A percentile compares a stretch with the other conserved stretches of the same genome.
Conservation (phyloP, 2,888 invertebrate genomes). For the Agrypnus murinus region DNA sequence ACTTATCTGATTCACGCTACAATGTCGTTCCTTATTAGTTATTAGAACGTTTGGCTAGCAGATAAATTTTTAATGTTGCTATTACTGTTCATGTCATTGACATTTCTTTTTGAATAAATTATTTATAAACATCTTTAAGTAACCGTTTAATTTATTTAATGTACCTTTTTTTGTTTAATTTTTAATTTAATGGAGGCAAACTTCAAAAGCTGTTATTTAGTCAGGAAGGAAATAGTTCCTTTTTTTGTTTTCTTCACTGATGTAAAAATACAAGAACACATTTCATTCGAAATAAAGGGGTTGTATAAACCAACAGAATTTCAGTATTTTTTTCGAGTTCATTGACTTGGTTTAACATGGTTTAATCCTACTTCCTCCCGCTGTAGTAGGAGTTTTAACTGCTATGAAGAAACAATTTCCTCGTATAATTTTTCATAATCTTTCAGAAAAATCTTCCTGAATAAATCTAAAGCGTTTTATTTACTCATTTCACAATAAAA, state of each 20-base stretch:
- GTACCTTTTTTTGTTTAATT: too few relatives aligned
- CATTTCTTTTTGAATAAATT: slow-evolving; percentile 3
- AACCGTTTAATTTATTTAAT: too few relatives aligned
- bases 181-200: too few relatives aligned
- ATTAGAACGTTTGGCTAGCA: slow-evolving; percentile 18
- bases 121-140: too few relatives aligned
- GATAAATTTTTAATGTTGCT: slow-evolving; percentile 35
- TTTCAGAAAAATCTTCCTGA: slow-evolving; percentile 4
- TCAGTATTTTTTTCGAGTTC: slow-evolving; percentile 1
- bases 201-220: neutral
- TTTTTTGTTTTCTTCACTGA: neutral
- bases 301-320: neutral
- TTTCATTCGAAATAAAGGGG: slow-evolving; percentile 24
- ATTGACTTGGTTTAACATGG: slow-evolving; percentile 5
- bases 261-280: slow-evolving; percentile 24
- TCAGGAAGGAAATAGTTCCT: slow-evolving; percentile 5
- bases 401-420: slow-evolving; percentile 16
- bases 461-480: too few relatives aligned
- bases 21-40: slow-evolving; percentile 10
- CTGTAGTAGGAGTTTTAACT: too few relatives aligned
- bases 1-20: slow-evolving; percentile 44
- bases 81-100: slow-evolving; percentile 17
- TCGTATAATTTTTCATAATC: slow-evolving; percentile 24
- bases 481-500: too few relatives aligned
- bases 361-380: neutral